Evolutionary conservation across 1,140 invertebrate genomes (phyloP), one percentile per base, ranked within the genome.

Genomic region (Bacillus rossius): DNA sequence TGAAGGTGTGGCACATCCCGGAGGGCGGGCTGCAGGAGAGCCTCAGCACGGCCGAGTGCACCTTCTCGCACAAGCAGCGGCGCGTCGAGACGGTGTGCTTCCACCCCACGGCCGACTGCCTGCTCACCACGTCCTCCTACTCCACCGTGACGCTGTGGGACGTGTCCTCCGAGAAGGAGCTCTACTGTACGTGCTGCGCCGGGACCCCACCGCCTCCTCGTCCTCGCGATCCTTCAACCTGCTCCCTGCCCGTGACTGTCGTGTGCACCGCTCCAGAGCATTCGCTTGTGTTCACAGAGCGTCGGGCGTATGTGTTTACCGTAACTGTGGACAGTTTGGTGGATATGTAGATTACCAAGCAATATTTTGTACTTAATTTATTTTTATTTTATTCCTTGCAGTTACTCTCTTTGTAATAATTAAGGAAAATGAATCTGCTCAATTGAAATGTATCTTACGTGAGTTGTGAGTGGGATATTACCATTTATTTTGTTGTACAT

Each of bases 131-230:
- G 8, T 85, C 89, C 14, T 89, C 89, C 0, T 87, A 85, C 45
- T 89, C 86, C 13, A 87, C 85, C 65, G 72, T 96, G 22, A 88
- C 86, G n/a, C 69, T 97, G 13, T 96, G 91, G 85, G 93, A 96
- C 73, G 81, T 96, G 57, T 80, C 86, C 8, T 81, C 83, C 49
- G 86, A 92, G 68, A 86, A 91, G 69, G 88, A 93, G 74, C 71
- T 90, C 20, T 90, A 87, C 71, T 85, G 86, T 87, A 77, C 79
- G 76, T 71, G 50, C 60, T 63, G 25, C 49, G 13, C 52, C 20
- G 38, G 34, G 25, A 17, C 38, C 26, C 3, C 47, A 25, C 2
- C 51, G 20, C 56, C 19, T 53, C 29, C 29, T 34, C 4, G 5
- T 34, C 10, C 29, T 10, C 10, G 4, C 5, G 75, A 94, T 16